Percentiles rank a stretch among this genome's conserved stretches.
Conservation (phyloP, 2,888 invertebrate species). For the Nymphalis polychloros region DNA sequence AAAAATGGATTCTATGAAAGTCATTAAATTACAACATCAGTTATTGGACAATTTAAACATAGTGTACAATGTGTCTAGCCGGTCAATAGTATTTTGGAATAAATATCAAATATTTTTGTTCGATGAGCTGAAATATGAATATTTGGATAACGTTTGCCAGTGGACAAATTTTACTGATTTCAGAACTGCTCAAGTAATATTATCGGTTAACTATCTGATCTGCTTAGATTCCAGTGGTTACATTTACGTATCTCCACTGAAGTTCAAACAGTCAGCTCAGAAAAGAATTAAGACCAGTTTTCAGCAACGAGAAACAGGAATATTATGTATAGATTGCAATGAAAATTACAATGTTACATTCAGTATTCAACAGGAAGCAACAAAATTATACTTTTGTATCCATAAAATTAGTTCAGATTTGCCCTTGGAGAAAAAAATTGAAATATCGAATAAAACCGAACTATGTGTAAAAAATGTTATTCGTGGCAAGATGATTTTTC, state of each 20-base stretch:
- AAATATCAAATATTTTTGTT: constrained; percentile 69
- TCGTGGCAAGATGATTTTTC: constrained; percentile 20
- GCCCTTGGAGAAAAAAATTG: constrained; percentile 40
- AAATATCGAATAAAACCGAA: constrained; percentile 3
- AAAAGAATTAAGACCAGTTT: constrained; percentile 54
- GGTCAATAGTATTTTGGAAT: constrained; percentile 61
- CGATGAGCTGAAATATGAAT: constrained; percentile 52
- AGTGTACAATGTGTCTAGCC: constrained; percentile 48
- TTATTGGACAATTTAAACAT: constrained; percentile 56
- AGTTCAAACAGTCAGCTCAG: constrained; percentile 56
- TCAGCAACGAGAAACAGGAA: constrained; percentile 47
- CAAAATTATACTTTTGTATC: constrained; percentile 48
- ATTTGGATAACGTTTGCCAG: constrained; percentile 45
- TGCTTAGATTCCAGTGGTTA: constrained; percentile 59
- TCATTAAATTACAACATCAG: constrained; percentile 52
- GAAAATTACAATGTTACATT: constrained; percentile 44
- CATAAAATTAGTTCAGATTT: constrained; percentile 56
- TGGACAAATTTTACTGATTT: constrained; percentile 50
- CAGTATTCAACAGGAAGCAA: constrained; percentile 52
- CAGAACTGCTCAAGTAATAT: constrained; percentile 50
- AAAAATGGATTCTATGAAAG: constrained; percentile 42
- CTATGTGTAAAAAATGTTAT: constrained; percentile 9
- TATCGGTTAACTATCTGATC: constrained; percentile 55
- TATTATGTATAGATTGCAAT: constrained; percentile 43
- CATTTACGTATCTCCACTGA: constrained; percentile 55